These are phyloP conservation scores for Chrysolina americana DNA, from an alignment of 2,888 invertebrate genomes.

Conservation along the genomic window DNA sequence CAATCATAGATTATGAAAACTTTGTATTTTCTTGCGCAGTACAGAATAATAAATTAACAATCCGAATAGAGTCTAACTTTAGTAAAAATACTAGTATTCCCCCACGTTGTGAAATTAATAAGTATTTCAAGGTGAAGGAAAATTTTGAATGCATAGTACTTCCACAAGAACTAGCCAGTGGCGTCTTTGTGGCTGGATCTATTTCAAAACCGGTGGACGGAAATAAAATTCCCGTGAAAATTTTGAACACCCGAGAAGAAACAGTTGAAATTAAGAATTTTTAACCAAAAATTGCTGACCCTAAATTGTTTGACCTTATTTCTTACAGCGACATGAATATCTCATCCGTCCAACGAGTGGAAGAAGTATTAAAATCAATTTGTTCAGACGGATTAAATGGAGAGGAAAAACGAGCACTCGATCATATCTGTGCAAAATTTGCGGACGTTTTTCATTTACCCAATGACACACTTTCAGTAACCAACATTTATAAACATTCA, in stretches of 20 bases:
- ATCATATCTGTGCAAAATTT: constrained; percentile 4
- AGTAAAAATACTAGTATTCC: neutral
- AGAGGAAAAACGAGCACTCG: neutral
- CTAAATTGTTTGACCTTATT: neutral
- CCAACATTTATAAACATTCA: constrained; percentile 3
- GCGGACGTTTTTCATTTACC: neutral
- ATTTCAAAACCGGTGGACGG: neutral
- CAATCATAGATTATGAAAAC: constrained; percentile 3
- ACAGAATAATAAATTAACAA: neutral
- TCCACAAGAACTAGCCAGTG: constrained; percentile 19
- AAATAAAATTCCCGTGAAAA: neutral
- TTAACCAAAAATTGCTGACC: neutral
- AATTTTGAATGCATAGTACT: constrained; percentile 4
- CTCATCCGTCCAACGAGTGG: constrained; percentile 1
- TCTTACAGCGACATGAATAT: constrained; percentile 11
- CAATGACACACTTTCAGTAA: constrained; percentile 13
- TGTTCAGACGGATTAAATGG: neutral
- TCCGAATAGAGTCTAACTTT: neutral
- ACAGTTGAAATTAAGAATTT: constrained; percentile 12
- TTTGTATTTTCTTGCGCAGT: neutral
- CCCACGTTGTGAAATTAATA: constrained; percentile 11
- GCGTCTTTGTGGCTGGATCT: neutral
- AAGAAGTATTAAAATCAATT: constrained; percentile 5
- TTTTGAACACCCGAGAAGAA: constrained; percentile 12
- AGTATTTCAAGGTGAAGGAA: neutral